phyloP scores from a whole-genome alignment of 2,113 vertebrate genomes.

The Antechinus flavipes region DNA sequence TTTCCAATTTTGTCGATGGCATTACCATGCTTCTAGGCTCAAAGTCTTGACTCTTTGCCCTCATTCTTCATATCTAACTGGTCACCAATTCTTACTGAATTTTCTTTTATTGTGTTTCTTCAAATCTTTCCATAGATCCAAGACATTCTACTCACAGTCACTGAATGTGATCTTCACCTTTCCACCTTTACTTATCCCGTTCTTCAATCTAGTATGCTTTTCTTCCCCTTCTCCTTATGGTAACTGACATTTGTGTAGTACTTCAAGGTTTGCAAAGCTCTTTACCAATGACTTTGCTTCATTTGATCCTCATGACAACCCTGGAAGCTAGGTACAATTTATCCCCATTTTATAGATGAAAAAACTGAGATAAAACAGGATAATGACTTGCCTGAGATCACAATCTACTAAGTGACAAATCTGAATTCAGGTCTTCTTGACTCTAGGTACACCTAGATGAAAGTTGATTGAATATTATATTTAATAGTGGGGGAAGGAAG shows the following conservation, averaged over 20 bases:
- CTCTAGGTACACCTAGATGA: background rate
- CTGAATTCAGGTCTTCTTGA: background rate
- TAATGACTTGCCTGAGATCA: background rate
- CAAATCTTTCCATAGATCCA: background rate
- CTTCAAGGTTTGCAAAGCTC: background rate
- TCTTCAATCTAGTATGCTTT: background rate
- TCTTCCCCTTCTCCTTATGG: background rate
- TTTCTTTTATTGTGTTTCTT: background rate
- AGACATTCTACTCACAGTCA: background rate
- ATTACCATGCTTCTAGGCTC: background rate
- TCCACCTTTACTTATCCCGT: background rate
- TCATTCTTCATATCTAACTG: background rate
- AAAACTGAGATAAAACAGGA: background rate
- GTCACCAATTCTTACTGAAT: background rate
- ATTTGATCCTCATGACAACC: background rate
- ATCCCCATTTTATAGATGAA: background rate
- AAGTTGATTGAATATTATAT: background rate
- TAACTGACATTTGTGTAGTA: background rate
- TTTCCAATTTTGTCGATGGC: background rate
- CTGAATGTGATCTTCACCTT: background rate
- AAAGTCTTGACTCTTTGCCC: background rate
- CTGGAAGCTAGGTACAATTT: too few relatives aligned
- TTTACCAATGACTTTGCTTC: too few relatives aligned
- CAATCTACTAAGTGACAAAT: background rate
- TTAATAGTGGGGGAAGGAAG: background rate